Base-by-base conservation (phyloP, 2,113 vertebrate species). In the Rhinolophus ferrumequinum region DNA sequence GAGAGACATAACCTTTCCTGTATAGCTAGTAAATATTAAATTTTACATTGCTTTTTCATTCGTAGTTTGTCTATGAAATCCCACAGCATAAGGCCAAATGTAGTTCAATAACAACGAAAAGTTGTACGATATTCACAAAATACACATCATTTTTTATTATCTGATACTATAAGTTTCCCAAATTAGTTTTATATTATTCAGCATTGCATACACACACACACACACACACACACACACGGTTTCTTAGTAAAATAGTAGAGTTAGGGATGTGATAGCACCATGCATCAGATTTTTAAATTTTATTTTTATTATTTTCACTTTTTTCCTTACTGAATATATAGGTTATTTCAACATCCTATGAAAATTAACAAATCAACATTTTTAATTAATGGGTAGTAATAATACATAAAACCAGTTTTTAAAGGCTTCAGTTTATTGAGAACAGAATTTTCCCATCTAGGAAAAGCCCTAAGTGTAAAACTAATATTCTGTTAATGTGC, bases 391-490 rank as follows among this genome's bases (percentile, higher is more conserved):
- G 1, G 1, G 4, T 62, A 72, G 38, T 60, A 47, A 28, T 66
- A 77, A 94, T 81, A 54, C 18, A 87, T 89, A 90, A 96, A 75
- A 41, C 3, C 0, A 58, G 8, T 60, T 8, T 86, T 81, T 87
- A 62, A 87, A 66, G 4, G 22, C 11, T 69, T 2, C 52, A 77
- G 8, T 81, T 64, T 95, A 75, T 1, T 77, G 4, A 86, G 15
- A 44, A 64, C 8, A 86, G 26, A 90, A 83, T 85, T 92, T 97
- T 75, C 64, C 75, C 41, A 62, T 50, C 33, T 72, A 90, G 66
- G 67, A 79, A 86, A 96, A 97, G 26, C 24, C 22, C 26, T 85
- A 77, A 70, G 73, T 96, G 95, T 96, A 94, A 66, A 81, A 91
- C 8, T 52, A 97, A 38, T 21, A 4, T 90, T 97, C 96, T 94